A percentile compares a stretch with the other conserved stretches of the same genome.
Evolutionary conservation across 2,113 vertebrate species (phyloP).

Genomic region (Cacatua alba): DNA sequence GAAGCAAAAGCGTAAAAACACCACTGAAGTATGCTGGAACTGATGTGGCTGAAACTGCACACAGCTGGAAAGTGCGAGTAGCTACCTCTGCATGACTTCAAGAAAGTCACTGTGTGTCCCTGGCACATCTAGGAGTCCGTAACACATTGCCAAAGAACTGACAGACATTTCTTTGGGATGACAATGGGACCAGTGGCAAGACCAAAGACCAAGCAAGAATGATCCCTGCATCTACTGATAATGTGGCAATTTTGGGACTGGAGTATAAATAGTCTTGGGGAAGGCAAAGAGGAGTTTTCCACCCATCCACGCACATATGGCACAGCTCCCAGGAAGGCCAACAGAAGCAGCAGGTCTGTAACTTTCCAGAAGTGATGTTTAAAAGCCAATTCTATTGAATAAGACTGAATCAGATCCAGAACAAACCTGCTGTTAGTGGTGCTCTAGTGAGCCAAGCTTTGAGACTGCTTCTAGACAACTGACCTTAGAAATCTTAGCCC

Average conservation of each 20-base stretch:
- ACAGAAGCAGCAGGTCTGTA: neutral
- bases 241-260: neutral
- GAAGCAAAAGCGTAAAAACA: neutral
- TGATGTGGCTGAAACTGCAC: neutral
- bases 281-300: neutral
- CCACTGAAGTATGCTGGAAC: neutral
- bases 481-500: neutral
- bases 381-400: neutral
- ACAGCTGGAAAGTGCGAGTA: neutral
- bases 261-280: neutral
- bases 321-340: neutral
- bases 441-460: neutral
- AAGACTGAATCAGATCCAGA: neutral
- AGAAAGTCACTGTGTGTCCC: neutral
- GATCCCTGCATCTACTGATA: neutral
- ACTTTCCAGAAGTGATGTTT: neutral
- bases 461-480: neutral
- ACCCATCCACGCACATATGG: neutral
- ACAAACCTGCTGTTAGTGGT: neutral
- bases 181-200: neutral
- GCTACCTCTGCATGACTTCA: neutral
- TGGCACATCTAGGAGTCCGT: neutral
- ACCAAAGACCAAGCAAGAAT: neutral
- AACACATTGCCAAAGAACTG: neutral
- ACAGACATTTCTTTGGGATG: neutral